These are phyloP conservation scores for Sebastes schlegelii DNA, from an alignment of 2,113 vertebrate species.

Conservation along the genomic window DNA sequence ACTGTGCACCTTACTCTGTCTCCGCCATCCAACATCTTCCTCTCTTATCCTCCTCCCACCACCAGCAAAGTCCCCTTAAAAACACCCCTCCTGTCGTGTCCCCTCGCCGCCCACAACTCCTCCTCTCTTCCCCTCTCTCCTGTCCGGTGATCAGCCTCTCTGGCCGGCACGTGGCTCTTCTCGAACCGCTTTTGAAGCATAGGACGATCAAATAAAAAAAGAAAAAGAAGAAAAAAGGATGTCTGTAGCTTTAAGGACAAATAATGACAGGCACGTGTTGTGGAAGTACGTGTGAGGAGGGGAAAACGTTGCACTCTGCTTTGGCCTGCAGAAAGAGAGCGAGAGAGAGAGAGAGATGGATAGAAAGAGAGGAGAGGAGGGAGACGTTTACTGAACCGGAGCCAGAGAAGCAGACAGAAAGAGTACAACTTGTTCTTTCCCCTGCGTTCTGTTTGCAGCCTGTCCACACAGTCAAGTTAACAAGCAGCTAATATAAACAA, in stretches of 20 bases:
- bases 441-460: slow-evolving; percentile 66
- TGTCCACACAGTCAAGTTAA: slow-evolving; percentile 69
- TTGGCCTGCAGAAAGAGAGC: slow-evolving; percentile 21
- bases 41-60: slow-evolving; percentile 26
- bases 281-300: slow-evolving; percentile 51
- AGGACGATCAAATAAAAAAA: slow-evolving; percentile 63
- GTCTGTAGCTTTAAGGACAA: slow-evolving; percentile 86
- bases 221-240: slow-evolving; percentile 53
- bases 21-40: slow-evolving; percentile 43
- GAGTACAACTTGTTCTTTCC: slow-evolving; percentile 79
- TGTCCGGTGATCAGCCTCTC: slow-evolving; percentile 74
- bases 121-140: slow-evolving; percentile 17
- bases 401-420: slow-evolving; percentile 64
- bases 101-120: slow-evolving; percentile 21
- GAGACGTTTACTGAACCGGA: slow-evolving; percentile 54
- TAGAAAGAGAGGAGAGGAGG: slow-evolving; percentile 41
- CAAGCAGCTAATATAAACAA: slow-evolving; percentile 75
- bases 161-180: slow-evolving; percentile 64
- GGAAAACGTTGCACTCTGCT: slow-evolving; percentile 48
- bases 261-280: slow-evolving; percentile 68
- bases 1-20: slow-evolving; percentile 53
- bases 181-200: slow-evolving; percentile 74
- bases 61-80: slow-evolving; percentile 40
- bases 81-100: neutral
- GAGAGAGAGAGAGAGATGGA: slow-evolving; percentile 29